Base-by-base conservation (phyloP, 2,888 invertebrate genomes). In the Digitonthophagus gazella region DNA sequence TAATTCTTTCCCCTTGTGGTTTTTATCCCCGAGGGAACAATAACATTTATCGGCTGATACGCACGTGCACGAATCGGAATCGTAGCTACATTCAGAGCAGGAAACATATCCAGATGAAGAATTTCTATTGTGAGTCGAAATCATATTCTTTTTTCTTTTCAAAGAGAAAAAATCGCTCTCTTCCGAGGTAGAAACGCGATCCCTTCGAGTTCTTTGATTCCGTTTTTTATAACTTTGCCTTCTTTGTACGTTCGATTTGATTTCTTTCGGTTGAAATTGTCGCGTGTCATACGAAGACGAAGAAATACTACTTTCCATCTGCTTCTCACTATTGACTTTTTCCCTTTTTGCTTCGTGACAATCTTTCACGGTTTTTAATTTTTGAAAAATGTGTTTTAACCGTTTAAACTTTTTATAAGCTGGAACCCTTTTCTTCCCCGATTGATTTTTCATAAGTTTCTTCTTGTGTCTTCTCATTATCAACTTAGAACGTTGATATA, bases 391-490 rank as follows among this genome's bases (percentile, higher is more conserved):
- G 68, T 81, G 81, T 69, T 81, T 81, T 58, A 83, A 72, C 58
- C 79, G 75, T 68, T 80, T 79, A 71, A 83, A 81, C 67, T 79
- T 82, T 3, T 76, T 78, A 6, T 79, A 78, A 16, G 81, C 78
- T 0, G 79, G 69, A 4, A 78, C 76, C 58, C 75, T 76, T 14
- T 74, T 74, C 57, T 76, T 78, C 65, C 77, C 78, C 0, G 72
- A 56, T 8, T 69, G 67, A 66, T 86, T 83, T 77, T 88, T 84
- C 66, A 89, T 80, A 72, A 88, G 84, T 78, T 90, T 91, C 80
- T 91, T 91, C 79, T 90, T 91, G 76, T 93, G 93, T 67, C 93
- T 88, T 71, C 92, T 88, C 95, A 96, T 95, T 72, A 95, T 95
- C 71, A 90, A 90, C 81, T 95, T 95, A 72, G 95, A 94, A 77